A percentile compares a stretch with the other conserved stretches of the same genome.
Conservation (phyloP, 2,113 vertebrate species). For the Brachypteracias leptosomus region DNA sequence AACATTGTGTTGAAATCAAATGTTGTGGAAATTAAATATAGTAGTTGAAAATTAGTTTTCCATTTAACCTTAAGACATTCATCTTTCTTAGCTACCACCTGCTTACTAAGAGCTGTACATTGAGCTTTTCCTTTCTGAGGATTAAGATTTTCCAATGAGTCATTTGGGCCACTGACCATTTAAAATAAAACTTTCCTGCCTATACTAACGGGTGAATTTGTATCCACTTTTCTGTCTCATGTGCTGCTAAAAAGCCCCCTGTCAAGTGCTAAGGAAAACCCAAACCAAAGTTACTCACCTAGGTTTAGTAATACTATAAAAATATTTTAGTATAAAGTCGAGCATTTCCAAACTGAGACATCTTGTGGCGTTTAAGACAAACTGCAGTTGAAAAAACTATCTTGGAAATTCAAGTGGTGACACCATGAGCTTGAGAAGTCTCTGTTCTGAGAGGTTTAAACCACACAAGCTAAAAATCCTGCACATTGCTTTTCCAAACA, state of each 20-base stretch:
- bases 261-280: background rate
- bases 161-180: background rate
- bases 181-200: background rate
- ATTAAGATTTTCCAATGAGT: background rate
- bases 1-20: background rate
- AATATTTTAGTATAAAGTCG: fast-evolving
- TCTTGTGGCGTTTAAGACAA: background rate
- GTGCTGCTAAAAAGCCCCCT: background rate
- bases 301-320: background rate
- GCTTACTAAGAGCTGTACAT: background rate
- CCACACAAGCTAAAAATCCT: background rate
- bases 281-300: background rate
- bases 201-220: background rate
- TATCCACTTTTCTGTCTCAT: background rate
- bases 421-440: background rate
- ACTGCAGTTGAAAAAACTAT: background rate
- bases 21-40: background rate
- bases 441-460: background rate
- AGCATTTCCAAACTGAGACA: background rate
- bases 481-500: background rate
- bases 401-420: background rate
- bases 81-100: background rate
- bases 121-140: background rate
- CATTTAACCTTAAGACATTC: background rate
- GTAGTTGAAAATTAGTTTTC: background rate